Base-by-base conservation (phyloP, 2,797 vertebrate genomes). In the Galagoides demidoff region DNA sequence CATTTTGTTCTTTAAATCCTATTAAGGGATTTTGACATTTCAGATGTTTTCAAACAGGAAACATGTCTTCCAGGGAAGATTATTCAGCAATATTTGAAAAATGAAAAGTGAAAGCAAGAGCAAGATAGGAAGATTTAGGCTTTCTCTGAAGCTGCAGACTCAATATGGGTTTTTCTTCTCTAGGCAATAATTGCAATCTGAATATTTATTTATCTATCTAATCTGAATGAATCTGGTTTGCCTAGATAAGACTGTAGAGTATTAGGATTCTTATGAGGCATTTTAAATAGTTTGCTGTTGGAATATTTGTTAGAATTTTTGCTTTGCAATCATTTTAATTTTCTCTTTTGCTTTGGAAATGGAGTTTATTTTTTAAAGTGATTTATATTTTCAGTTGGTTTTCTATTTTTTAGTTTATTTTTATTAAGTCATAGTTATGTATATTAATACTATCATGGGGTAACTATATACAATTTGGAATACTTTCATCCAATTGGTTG, bases 31-130 rank as follows among this genome's bases (percentile, higher is more conserved):
- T 97, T 95, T 95, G 94, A 82, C 70, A 74, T 97, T 90, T 89
- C 1, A 27, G 94, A 97, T 96, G 95, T 96, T 95, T 97, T 98
- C 92, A 89, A 22, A 63, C 43, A 70, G 95, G 77, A 95, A 87
- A 71, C 66, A 66, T 96, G 88, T 95, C 96, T 98, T 86, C 95
- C 96, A 97, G 97, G 94, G 96, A 95, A 89, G 97, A 92, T 98
- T 97, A 92, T 95, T 98, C 95, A 97, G 96, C 97, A 97, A 77
- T 92, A 5, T 95, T 97, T 79, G 68, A 45, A 85, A 95, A 97
- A 97, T 76, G 76, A 74, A 96, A 98, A 97, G 97, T 97, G 97
- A 98, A 98, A 98, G 92, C 68, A 20, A 95, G 70, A 68, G 89
- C 97, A 22, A 55, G 93, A 95, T 97, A 11, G 83, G 85, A 94